These are phyloP conservation scores for Scaptomyza polygonia DNA, from an alignment of 2,888 invertebrate genomes.

Conservation along the genomic window DNA sequence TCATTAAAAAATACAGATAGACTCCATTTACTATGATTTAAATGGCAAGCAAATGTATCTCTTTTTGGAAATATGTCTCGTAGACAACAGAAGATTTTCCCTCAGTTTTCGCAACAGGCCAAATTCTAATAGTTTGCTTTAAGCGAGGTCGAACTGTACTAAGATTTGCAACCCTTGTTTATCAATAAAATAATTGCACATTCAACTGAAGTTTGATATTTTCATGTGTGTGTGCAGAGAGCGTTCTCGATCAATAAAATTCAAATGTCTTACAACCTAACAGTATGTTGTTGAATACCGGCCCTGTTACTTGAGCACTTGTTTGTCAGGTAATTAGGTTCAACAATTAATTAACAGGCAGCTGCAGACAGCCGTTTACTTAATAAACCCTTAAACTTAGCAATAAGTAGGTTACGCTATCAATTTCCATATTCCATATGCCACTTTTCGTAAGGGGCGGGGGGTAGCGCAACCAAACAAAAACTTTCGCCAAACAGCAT, in stretches of 20 bases:
- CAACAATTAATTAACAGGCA: constrained; percentile 42
- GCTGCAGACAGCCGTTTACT: constrained; percentile 35
- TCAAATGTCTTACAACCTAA: not conserved
- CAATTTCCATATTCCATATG: constrained; percentile 68
- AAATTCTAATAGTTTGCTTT: no score
- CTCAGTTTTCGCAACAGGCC: no score
- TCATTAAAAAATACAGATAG: no score
- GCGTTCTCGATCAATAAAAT: not conserved
- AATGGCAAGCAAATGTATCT: no score
- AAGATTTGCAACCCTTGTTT: not conserved
- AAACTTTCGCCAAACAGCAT: constrained; percentile 40
- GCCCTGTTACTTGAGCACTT: constrained; percentile 9
- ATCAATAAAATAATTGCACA: not conserved
- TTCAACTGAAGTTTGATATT: not conserved
- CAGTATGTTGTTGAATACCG: not conserved
- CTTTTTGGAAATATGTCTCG: no score
- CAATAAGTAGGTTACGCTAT: constrained; percentile 56
- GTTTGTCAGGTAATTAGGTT: constrained; percentile 53
- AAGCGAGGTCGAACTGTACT: no score
- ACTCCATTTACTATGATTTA: no score
- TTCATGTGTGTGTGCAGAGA: not conserved
- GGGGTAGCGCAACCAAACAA: constrained; percentile 43
- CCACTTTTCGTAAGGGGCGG: constrained; percentile 26
- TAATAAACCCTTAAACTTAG: constrained; percentile 34
- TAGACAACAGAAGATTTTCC: no score